A percentile compares a stretch with the other conserved stretches of the same genome.
Evolutionary conservation across 2,797 vertebrate species (phyloP).

Genomic region (Podarcis lilfordi): DNA sequence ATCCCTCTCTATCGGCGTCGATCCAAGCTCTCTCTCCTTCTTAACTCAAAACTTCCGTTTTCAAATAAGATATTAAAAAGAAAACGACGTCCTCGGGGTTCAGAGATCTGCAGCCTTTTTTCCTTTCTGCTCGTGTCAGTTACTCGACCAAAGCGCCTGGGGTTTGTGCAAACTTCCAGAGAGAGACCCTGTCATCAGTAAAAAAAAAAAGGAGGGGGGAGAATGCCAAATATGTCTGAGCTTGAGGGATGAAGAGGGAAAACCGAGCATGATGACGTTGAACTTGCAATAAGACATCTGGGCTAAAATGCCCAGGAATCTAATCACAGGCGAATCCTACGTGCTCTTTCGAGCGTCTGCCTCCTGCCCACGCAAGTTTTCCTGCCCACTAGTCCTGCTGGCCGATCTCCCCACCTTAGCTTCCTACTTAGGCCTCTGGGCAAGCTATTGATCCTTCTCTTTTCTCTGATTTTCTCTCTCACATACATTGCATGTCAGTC

Average conservation of each 20-base stretch:
- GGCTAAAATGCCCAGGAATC: neutral
- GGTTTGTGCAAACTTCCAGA: neutral
- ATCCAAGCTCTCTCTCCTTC: neutral
- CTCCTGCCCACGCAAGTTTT: neutral
- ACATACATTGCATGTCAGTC: neutral
- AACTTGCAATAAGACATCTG: neutral
- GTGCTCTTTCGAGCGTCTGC: constrained; percentile 3
- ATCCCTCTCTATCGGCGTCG: neutral
- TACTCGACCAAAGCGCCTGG: neutral
- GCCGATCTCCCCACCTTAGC: no score
- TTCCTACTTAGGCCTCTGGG: constrained; percentile 4
- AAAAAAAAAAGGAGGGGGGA: neutral
- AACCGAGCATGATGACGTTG: neutral
- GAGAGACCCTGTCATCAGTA: neutral
- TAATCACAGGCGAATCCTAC: neutral
- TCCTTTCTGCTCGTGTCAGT: neutral
- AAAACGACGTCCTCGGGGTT: no score
- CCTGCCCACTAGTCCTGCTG: neutral
- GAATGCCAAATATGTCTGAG: neutral
- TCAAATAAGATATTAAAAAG: no score
- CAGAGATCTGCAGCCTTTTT: no score
- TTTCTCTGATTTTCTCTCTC: neutral
- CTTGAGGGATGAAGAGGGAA: neutral
- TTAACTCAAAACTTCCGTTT: neutral
- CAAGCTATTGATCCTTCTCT: neutral